Evolutionary conservation across 2,888 invertebrate species (phyloP).

Genomic region (Euplagia quadripunctaria): DNA sequence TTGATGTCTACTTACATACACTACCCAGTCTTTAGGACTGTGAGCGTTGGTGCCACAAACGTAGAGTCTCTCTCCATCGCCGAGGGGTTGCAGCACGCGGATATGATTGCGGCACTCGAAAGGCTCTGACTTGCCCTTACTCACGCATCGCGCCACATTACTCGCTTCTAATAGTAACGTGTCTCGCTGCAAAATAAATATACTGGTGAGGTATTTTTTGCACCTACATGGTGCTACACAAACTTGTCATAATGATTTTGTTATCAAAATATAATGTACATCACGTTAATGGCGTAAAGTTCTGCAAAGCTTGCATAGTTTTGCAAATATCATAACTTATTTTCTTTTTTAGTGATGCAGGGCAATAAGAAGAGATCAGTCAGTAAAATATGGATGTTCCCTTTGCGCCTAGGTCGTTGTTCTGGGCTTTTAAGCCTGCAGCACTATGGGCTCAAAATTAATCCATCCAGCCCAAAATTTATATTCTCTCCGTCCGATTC

Average conservation of each 20-base stretch:
- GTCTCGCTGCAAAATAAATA: constrained; percentile 78
- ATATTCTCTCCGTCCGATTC: no score
- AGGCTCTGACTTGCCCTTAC: constrained; percentile 89
- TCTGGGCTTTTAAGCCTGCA: background rate
- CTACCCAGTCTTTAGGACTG: constrained; percentile 89
- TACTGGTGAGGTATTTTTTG: constrained; percentile 19
- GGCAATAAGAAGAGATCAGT: background rate
- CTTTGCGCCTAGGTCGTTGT: background rate
- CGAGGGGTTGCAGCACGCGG: constrained; percentile 89
- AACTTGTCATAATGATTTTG: background rate
- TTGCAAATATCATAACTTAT: no score
- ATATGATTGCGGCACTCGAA: constrained; percentile 90
- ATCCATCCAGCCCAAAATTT: background rate
- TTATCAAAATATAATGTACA: background rate
- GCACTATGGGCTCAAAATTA: background rate
- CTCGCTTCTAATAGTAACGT: constrained; percentile 87
- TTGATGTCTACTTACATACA: constrained; percentile 83
- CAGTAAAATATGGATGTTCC: background rate
- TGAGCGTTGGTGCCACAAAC: constrained; percentile 90
- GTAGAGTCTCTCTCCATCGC: constrained; percentile 88
- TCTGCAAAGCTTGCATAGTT: no score
- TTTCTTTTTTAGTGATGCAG: background rate
- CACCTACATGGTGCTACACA: background rate
- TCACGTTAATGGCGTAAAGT: no score
- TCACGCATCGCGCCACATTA: constrained; percentile 88